Evolutionary conservation across 1,140 invertebrate species (phyloP).

Genomic region (Heliconius congener): DNA sequence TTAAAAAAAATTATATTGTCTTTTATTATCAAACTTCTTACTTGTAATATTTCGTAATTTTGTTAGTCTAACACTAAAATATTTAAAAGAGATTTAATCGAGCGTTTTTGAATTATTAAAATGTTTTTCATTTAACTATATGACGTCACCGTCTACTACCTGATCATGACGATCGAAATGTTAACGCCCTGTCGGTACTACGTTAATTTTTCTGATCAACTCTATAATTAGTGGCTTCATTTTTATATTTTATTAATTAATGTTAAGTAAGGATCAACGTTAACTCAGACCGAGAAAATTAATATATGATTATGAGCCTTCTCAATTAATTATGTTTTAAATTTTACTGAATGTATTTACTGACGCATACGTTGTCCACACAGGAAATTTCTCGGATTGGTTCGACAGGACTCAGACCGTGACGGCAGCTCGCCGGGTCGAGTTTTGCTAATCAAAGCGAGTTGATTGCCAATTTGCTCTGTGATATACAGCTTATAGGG

Average conservation of each 20-base stretch:
- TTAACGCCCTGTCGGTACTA: not conserved
- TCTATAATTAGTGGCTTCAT: conserved; percentile 12
- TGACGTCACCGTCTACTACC: not conserved
- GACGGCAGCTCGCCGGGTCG: conserved; percentile 35
- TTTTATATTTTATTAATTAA: conserved; percentile 49
- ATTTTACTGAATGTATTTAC: conserved; percentile 28
- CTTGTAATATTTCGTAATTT: not conserved
- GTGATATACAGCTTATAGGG: conserved; percentile 60
- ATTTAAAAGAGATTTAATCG: too few species aligned
- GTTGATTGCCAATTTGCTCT: conserved; percentile 70
- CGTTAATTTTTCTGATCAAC: not conserved
- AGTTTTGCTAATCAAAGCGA: conserved; percentile 56
- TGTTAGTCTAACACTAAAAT: too few species aligned
- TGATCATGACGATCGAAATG: not conserved
- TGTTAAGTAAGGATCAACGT: conserved; percentile 55
- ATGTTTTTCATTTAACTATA: not conserved
- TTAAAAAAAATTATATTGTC: too few species aligned
- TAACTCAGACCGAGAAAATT: conserved; percentile 50
- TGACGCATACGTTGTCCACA: conserved; percentile 35
- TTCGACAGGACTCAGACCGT: conserved; percentile 42
- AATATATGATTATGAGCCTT: conserved; percentile 61
- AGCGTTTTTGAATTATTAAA: not conserved
- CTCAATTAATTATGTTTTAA: conserved; percentile 50
- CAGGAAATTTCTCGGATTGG: conserved; percentile 38
- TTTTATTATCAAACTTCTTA: too few species aligned